A percentile compares a stretch with the other conserved stretches of the same genome.
These are phyloP conservation scores for Epizoanthus stellaris DNA, from an alignment of 92 coral and sea anemone genomes.

Conservation along the genomic window DNA sequence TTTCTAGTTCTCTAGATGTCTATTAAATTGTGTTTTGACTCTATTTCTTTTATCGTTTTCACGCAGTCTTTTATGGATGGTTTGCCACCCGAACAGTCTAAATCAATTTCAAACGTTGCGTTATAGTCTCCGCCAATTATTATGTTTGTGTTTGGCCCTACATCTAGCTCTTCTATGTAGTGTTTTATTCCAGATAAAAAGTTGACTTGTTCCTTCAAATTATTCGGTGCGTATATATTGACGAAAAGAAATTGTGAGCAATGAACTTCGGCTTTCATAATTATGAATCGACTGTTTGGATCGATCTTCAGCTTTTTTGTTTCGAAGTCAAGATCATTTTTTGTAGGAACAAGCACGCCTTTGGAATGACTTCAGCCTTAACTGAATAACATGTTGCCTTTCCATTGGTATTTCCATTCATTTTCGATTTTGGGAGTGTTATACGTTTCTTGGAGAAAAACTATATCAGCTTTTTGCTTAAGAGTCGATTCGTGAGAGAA, in stretches of 20 bases:
- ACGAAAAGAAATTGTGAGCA: constrained; percentile 24
- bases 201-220: constrained; percentile 29
- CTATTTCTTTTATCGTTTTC: constrained; percentile 27
- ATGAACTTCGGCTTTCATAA: not conserved
- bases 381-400: constrained; percentile 34
- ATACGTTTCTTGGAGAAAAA: constrained; percentile 47
- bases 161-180: constrained; percentile 22
- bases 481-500: no score
- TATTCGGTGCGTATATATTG: constrained; percentile 53
- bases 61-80: constrained; percentile 34
- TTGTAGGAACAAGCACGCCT: constrained; percentile 18
- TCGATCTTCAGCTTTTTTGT: not conserved
- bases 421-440: constrained; percentile 17
- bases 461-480: constrained; percentile 21
- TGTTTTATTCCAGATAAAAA: constrained; percentile 28
- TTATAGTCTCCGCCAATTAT: constrained; percentile 50
- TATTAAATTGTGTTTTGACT: constrained; percentile 25
- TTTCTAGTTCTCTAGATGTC: constrained; percentile 49
- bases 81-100: constrained; percentile 53
- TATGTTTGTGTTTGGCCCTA: constrained; percentile 2
- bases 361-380: constrained; percentile 37
- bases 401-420: constrained; percentile 42
- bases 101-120: constrained; percentile 33
- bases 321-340: constrained; percentile 41
- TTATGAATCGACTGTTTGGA: not conserved